phyloP scores from a whole-genome alignment of 2,113 vertebrate species.

The Vulpes ferrilata region DNA sequence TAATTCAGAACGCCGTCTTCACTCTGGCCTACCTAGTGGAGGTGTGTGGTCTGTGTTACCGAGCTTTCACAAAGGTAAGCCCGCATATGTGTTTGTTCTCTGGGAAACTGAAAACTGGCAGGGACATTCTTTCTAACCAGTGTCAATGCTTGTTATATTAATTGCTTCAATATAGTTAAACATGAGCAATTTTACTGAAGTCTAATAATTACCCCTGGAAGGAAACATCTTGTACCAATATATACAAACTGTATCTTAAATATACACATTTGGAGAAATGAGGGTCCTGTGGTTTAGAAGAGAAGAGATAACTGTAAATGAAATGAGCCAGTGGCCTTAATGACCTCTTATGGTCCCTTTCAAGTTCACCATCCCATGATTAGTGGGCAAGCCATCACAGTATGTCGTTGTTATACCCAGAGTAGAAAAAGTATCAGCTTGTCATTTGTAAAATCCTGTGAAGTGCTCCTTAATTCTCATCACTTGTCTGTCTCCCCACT shows the following conservation, averaged over 20 bases:
- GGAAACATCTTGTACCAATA: background rate
- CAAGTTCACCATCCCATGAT: background rate
- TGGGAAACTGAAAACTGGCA: conserved; percentile 55
- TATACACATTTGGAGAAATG: background rate
- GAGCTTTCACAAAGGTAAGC: conserved; percentile 98
- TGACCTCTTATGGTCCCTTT: conserved; percentile 36
- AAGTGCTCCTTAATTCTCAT: conserved; percentile 66
- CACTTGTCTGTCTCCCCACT: conserved; percentile 69
- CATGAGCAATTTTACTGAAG: conserved; percentile 36
- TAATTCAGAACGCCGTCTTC: conserved; percentile 98
- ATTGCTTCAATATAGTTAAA: conserved; percentile 30
- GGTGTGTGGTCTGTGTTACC: conserved; percentile 97
- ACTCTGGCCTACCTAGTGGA: conserved; percentile 98
- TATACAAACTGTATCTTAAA: background rate
- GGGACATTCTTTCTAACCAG: conserved; percentile 55
- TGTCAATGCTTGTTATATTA: conserved; percentile 41
- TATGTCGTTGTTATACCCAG: background rate
- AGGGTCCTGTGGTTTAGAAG: background rate
- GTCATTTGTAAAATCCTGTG: conserved; percentile 33
- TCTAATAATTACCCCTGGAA: conserved; percentile 46
- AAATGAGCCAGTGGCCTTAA: background rate
- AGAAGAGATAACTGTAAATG: conserved; percentile 28
- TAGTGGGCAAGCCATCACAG: background rate
- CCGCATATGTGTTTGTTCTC: background rate
- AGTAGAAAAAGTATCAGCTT: conserved; percentile 70